Base-by-base conservation (phyloP, 2,888 invertebrate genomes). In the Fragum whitleyi region DNA sequence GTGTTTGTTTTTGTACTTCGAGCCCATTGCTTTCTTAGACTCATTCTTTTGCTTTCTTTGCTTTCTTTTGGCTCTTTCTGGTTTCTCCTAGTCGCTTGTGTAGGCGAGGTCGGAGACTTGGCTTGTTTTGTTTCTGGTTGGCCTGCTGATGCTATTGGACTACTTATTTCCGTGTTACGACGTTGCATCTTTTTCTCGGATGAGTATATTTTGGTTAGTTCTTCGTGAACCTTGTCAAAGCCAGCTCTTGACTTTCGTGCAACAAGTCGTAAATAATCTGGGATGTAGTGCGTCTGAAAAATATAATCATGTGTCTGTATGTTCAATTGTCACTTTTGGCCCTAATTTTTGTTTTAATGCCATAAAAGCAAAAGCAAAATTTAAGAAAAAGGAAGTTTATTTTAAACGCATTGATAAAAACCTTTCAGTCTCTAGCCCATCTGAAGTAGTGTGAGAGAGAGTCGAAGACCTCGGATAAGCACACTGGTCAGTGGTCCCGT, bases 251-350 rank as follows among this genome's bases (percentile, higher is more conserved):
- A 77, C 29, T 69, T 70, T 19, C 65, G 32, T n/a, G 74, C 74
- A 19, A 81, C 81, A 47, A 61, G 70, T 7, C 70, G 61, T 42
- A 81, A 21, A 39, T 77, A 81, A 29, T 74, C 81, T 23, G 77
- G 77, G 29, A 81, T 39, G 26, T 67, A 77, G 39, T 74, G 77
- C 0, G 70, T 55, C 59, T 65, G 42, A 9, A 42, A 42, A 1
- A 26, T n/a, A n/a, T n/a, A n/a, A n/a, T n/a, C n/a, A n/a, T n/a
- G n/a, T n/a, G n/a, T n/a, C n/a, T n/a, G n/a, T n/a, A n/a, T n/a
- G n/a, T n/a, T n/a, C n/a, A n/a, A n/a, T n/a, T n/a, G n/a, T n/a
- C n/a, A n/a, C n/a, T n/a, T n/a, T n/a, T n/a, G n/a, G n/a, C n/a
- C n/a, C n/a, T n/a, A n/a, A n/a, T n/a, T n/a, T n/a, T n/a, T n/a